Base-by-base conservation (phyloP, 2,888 invertebrate genomes). In the Eupithecia centaureata region DNA sequence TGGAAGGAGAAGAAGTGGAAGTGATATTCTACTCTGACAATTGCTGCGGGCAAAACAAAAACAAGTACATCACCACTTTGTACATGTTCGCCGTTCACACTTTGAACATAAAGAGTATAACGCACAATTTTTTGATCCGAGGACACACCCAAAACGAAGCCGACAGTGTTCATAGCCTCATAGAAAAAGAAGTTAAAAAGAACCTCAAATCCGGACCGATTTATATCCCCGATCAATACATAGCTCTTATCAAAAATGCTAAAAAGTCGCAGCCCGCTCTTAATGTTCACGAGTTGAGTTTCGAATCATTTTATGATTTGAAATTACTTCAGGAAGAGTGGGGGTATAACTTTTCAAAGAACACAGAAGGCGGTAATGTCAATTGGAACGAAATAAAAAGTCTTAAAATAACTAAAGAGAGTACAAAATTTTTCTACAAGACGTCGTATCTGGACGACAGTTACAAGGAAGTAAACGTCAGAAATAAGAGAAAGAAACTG, bases 71-170 rank as follows among this genome's bases (percentile, higher is more conserved):
- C 5, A 42, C 64, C n/a, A 69, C 73, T 42, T 54, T 78, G 35
- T 76, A 77, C 69, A 52, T 73, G 47, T 77, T 61, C 63, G 75
- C 76, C 5, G 71, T 77, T 2, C 27, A 52, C 52, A 60, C 60
- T 59, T 68, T 74, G 58, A 75, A 75, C 61, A 76, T 81, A 47
- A 61, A 71, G 58, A 73, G 68, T 57, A 80, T 83, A 60, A 79
- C 75, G 27, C 82, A 83, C 69, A 83, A 82, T 68, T 83, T 78
- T 72, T 61, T 82, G n/a, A 81, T 84, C n/a, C 68, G 54, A 61
- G 80, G 81, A 58, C 85, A 84, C 63, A 78, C 79, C 15, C 83
- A 84, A 73, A 85, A 84, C 66, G 82, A 82, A 69, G 83, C 77
- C 51, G 62, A 69, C 35, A 70, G 54, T 32, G 62, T 64, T 8